Evolutionary conservation across 2,113 vertebrate genomes (phyloP).

Genomic region (Ranitomeya imitator): DNA sequence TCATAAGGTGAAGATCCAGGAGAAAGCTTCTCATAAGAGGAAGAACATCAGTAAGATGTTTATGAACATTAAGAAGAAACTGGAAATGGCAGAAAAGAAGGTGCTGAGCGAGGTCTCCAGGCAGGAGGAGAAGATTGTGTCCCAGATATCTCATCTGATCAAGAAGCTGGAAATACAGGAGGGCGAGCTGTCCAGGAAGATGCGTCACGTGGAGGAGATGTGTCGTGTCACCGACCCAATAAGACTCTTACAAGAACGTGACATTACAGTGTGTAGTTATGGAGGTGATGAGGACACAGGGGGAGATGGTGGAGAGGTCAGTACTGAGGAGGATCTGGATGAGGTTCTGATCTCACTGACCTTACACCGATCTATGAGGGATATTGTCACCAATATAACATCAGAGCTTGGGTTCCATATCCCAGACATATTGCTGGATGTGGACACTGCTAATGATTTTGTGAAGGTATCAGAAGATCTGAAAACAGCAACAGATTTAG

Average conservation of each 20-base stretch:
- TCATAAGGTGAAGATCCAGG: not conserved
- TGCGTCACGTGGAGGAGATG: too few relatives aligned
- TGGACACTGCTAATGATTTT: not conserved
- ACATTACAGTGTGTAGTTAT: not conserved
- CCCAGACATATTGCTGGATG: conserved; percentile 12
- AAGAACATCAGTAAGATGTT: too few relatives aligned
- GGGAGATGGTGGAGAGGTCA: not conserved
- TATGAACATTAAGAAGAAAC: too few relatives aligned
- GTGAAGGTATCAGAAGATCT: not conserved
- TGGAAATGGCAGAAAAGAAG: too few relatives aligned
- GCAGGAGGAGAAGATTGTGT: too few relatives aligned
- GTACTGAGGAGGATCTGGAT: not conserved
- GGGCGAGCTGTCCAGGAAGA: too few relatives aligned
- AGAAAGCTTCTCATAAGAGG: not conserved
- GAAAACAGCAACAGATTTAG: not conserved
- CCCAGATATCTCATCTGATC: too few relatives aligned
- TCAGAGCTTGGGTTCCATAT: not conserved
- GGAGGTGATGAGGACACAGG: not conserved
- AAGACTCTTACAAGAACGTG: not conserved
- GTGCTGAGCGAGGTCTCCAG: too few relatives aligned
- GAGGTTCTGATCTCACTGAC: conserved; percentile 15
- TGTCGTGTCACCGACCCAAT: not conserved
- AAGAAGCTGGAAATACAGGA: too few relatives aligned
- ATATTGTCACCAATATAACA: not conserved
- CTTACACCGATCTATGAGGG: not conserved